phyloP scores from a whole-genome alignment of 2,888 invertebrate species.

The Melitaea athalia region DNA sequence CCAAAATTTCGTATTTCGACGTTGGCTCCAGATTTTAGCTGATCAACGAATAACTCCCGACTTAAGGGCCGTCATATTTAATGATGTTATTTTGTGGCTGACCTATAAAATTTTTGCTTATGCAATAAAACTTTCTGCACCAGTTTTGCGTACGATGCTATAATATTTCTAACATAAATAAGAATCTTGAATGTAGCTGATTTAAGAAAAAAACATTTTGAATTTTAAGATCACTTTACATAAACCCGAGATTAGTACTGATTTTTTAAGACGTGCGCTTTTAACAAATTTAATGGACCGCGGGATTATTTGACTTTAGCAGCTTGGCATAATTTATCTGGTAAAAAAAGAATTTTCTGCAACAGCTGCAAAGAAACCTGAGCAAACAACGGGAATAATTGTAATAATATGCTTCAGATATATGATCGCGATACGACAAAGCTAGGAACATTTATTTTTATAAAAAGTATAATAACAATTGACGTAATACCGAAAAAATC shows the following conservation, averaged over 20 bases:
- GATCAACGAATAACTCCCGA: slow-evolving; percentile 22
- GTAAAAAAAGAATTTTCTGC: slow-evolving; percentile 52
- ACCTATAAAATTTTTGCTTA: not conserved
- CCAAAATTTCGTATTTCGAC: slow-evolving; percentile 58
- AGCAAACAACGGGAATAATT: slow-evolving; percentile 67
- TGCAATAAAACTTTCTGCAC: not conserved
- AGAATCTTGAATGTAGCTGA: no score
- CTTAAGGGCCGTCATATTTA: slow-evolving; percentile 16
- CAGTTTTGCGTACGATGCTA: not conserved
- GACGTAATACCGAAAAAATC: not conserved
- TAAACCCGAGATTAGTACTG: slow-evolving; percentile 63
- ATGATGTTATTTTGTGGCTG: slow-evolving; percentile 16
- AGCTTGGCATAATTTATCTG: slow-evolving; percentile 71
- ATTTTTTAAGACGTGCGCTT: slow-evolving; percentile 72
- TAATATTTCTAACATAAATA: not conserved
- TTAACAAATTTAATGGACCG: slow-evolving; percentile 73
- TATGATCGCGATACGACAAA: slow-evolving; percentile 53
- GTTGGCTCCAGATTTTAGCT: slow-evolving; percentile 43
- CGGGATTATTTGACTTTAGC: slow-evolving; percentile 64
- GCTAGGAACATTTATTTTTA: not conserved
- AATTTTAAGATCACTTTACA: slow-evolving; percentile 13
- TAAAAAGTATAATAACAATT: not conserved
- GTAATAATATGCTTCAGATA: slow-evolving; percentile 60
- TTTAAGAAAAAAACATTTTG: not conserved
- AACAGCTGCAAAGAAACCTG: slow-evolving; percentile 52